phyloP scores from a whole-genome alignment of 2,797 vertebrate genomes.

The Zenarchopterus dispar region DNA sequence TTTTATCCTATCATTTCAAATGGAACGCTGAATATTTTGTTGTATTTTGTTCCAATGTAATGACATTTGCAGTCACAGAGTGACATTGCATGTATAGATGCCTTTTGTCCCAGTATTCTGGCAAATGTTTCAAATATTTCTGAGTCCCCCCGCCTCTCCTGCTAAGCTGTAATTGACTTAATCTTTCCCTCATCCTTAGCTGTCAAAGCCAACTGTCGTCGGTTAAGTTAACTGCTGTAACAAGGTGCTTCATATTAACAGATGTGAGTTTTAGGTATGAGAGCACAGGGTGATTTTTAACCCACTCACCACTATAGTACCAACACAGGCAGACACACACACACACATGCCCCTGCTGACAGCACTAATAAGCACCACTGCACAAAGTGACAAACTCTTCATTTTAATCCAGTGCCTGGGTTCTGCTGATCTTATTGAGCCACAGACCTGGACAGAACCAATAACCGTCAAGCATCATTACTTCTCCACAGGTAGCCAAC shows the following conservation, averaged over 20 bases:
- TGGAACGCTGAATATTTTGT: too few relatives aligned
- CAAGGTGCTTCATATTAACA: slow-evolving; percentile 53
- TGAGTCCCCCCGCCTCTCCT: slow-evolving; percentile 33
- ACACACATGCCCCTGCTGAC: slow-evolving; percentile 39
- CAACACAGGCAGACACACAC: slow-evolving; percentile 5
- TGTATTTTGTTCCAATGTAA: slow-evolving; percentile 26
- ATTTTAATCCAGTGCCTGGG: slow-evolving; percentile 37
- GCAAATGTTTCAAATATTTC: slow-evolving; percentile 72
- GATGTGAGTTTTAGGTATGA: slow-evolving; percentile 43
- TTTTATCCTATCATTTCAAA: too few relatives aligned
- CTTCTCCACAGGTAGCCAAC: slow-evolving; percentile 28
- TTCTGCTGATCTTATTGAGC: slow-evolving; percentile 51
- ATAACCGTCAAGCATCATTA: slow-evolving; percentile 44
- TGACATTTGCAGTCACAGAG: slow-evolving; percentile 28
- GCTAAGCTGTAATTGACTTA: slow-evolving; percentile 77
- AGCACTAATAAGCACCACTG: slow-evolving; percentile 43
- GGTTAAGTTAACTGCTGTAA: slow-evolving; percentile 73
- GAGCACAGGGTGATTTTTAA: slow-evolving; percentile 55
- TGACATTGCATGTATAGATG: slow-evolving; percentile 29
- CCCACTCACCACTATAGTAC: slow-evolving; percentile 15
- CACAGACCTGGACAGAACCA: slow-evolving; percentile 62
- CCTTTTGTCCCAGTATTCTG: slow-evolving; percentile 55
- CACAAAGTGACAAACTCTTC: slow-evolving; percentile 46
- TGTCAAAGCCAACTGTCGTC: slow-evolving; percentile 70
- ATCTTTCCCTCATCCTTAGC: slow-evolving; percentile 71